Base-by-base conservation (phyloP, 2,888 invertebrate species). In the Sarcophaga carnaria region DNA sequence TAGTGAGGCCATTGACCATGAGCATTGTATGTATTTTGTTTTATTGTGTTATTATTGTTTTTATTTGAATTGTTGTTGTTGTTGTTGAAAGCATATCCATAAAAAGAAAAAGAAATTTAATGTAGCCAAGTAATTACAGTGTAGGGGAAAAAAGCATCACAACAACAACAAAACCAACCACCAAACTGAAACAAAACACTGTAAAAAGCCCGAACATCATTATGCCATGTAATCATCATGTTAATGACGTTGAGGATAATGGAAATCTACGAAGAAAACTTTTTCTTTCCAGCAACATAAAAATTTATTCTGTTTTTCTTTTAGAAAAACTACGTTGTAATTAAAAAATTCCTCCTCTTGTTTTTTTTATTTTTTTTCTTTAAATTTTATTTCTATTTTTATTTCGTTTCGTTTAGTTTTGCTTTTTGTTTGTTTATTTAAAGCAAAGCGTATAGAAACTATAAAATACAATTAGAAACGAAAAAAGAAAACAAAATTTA, bases 1-100 rank as follows among this genome's bases (percentile, higher is more conserved):
- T 89, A 89, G 88, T 90, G 90, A 91, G 90, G 93, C 91, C 92
- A 92, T 92, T 92, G 92, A 92, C 93, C 92, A 92, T 92, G 92
- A 91, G 91, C 80, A 77, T 80, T 85, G 67, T 85, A 80, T 80
- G 80, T 80, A 37, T 37, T 37, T 37, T 85, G 84, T 74, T 62
- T 83, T 83, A 74, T 83, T 74, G 67, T 83, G 20, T 67, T 74
- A 67, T 74, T 74, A 20, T n/a, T 74, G 20, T 59, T 20, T 25
- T 67, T 5, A 20, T 67, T 37, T 45, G 37, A 37, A 10, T 72
- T 72, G 71, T 72, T 64, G 45, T 67, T 64, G 45, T 63, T 89
- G 87, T 88, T 88, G 86, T 75, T 82, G 89, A 90, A 90, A 89
- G 90, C 63, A 64, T 60, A 91, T 90, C 89, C 67, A 81, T n/a